These are phyloP conservation scores for Bettongia penicillata DNA, from an alignment of 2,113 vertebrate genomes.

Conservation along the genomic window DNA sequence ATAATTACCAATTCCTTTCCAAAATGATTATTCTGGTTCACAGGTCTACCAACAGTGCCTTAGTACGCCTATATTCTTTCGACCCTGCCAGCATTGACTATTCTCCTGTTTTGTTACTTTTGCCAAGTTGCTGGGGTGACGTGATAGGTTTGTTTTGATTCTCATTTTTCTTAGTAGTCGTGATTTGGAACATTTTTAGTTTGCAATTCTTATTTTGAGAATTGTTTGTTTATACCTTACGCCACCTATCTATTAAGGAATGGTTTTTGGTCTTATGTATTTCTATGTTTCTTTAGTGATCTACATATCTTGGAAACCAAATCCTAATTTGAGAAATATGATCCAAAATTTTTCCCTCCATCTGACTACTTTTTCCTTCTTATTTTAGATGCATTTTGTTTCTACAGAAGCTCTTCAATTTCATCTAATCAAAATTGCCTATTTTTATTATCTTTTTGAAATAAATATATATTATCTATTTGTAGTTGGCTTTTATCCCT, in stretches of 20 bases:
- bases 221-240: not conserved
- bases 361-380: not conserved
- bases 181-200: not conserved
- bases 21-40: not conserved
- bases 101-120: not conserved
- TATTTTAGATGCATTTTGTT: not conserved
- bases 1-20: not conserved
- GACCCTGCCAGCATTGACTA: not conserved
- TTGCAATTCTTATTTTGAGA: not conserved
- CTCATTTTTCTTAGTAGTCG: not conserved
- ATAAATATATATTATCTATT: not conserved
- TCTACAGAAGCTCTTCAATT: not conserved
- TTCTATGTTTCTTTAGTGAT: not conserved
- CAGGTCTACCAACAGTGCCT: not conserved
- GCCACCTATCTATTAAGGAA: not conserved
- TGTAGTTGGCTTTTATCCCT: not conserved
- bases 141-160: not conserved
- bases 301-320: not conserved
- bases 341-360: not conserved
- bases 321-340: not conserved
- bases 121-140: not conserved
- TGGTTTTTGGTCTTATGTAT: not conserved
- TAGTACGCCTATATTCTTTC: too few relatives aligned
- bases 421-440: not conserved
- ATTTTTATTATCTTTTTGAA: not conserved